A percentile compares a stretch with the other conserved stretches of the same genome.
Evolutionary conservation across 2,113 vertebrate species (phyloP).

Genomic region (Hippocampus comes): DNA sequence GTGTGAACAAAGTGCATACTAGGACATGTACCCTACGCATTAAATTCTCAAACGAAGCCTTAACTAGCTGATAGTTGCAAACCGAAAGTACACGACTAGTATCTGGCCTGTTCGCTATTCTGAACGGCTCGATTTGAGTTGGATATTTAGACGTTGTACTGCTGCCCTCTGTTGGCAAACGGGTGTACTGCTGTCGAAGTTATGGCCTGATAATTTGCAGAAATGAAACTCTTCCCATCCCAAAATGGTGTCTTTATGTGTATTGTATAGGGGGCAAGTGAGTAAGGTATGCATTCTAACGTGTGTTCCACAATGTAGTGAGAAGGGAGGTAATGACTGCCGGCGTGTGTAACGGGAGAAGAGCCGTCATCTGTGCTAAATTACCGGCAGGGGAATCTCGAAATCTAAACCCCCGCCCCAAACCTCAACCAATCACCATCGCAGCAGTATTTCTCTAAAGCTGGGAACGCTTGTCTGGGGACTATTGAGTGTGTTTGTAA

Average conservation of each 20-base stretch:
- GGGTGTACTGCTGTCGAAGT: background rate
- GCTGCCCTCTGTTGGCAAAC: conserved; percentile 31
- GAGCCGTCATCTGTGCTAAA: conserved; percentile 26
- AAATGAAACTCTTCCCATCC: background rate
- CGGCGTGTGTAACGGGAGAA: background rate
- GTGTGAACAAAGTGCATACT: no score
- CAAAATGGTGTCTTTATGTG: background rate
- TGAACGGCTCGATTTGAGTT: background rate
- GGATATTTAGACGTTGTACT: background rate
- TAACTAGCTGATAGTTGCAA: background rate
- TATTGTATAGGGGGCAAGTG: background rate
- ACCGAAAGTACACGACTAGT: background rate
- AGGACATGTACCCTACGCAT: no score
- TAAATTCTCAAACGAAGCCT: no score
- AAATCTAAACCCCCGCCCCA: conserved; percentile 1
- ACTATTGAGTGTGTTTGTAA: background rate
- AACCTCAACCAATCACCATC: conserved; percentile 11
- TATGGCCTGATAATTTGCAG: background rate
- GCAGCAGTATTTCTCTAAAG: conserved; percentile 9
- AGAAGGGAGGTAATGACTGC: background rate
- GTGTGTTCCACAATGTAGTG: background rate
- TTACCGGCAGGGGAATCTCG: background rate
- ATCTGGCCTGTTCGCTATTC: no score
- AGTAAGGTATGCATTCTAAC: background rate
- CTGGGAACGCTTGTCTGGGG: background rate